Evolutionary conservation across 2,113 vertebrate species (phyloP).

Genomic region (Eudyptes chrysolophus): DNA sequence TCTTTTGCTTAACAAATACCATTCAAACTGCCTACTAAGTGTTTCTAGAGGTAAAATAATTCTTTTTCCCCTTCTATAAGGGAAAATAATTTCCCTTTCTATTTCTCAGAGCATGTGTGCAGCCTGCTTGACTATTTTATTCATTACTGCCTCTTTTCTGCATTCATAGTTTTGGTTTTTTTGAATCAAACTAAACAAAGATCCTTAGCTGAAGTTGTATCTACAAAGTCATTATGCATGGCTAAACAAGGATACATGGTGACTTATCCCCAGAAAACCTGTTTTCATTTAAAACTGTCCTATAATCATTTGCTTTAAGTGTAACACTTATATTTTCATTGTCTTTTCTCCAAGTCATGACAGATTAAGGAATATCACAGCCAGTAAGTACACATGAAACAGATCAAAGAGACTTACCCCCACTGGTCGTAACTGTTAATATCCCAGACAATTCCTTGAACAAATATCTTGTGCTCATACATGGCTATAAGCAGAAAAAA

Average conservation of each 20-base stretch:
- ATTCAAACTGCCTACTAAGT: not conserved
- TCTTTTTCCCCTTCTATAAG: accelerated
- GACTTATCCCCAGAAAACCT: not conserved
- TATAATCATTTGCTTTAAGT: not conserved
- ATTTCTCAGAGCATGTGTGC: not conserved
- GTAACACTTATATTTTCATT: not conserved
- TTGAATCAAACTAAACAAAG: not conserved
- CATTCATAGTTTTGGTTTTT: not conserved
- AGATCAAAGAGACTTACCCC: slow-evolving; percentile 84
- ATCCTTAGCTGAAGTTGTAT: not conserved
- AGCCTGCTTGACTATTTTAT: not conserved
- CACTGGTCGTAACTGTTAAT: slow-evolving; percentile 99
- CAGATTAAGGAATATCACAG: not conserved
- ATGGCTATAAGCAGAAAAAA: slow-evolving; percentile 77
- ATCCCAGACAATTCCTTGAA: slow-evolving; percentile 95
- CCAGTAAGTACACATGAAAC: not conserved
- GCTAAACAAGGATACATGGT: not conserved
- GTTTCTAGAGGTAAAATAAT: not conserved
- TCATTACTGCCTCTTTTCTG: not conserved
- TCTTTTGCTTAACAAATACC: not conserved
- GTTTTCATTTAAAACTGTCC: not conserved
- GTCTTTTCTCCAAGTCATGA: not conserved
- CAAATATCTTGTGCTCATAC: slow-evolving; percentile 99
- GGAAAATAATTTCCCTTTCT: not conserved
- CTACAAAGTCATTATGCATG: not conserved